Conservation (phyloP, 2,797 vertebrate species). For the Ctenopoma kingsleyae region DNA sequence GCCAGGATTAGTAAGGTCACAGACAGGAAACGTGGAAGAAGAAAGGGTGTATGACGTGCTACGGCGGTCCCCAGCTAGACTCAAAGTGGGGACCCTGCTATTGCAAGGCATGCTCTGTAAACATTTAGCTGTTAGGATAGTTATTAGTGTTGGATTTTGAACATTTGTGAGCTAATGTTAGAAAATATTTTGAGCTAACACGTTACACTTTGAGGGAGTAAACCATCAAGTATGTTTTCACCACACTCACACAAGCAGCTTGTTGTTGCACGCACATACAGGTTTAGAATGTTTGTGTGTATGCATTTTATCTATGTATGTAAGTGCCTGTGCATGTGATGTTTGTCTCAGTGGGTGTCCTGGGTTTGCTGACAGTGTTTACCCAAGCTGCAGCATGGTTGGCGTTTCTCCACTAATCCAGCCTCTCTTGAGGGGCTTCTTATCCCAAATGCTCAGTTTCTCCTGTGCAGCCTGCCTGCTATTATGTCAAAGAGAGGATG, state of each 20-base stretch:
- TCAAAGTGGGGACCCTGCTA: no score
- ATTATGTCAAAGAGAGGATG: constrained; percentile 64
- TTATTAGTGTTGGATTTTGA: neutral
- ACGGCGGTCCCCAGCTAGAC: no score
- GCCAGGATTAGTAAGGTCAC: no score
- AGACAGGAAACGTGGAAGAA: no score
- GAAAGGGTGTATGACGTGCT: no score
- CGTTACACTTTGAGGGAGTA: constrained; percentile 23
- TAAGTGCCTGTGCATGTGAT: constrained; percentile 22
- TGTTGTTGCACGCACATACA: neutral
- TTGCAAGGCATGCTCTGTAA: neutral
- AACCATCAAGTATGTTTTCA: constrained; percentile 25
- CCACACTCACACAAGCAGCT: no score
- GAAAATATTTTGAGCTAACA: constrained; percentile 26
- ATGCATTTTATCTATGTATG: constrained; percentile 1
- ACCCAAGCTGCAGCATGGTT: constrained; percentile 72
- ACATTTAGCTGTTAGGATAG: no score
- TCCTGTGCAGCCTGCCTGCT: constrained; percentile 54
- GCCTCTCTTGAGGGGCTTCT: constrained; percentile 74
- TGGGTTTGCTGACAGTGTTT: constrained; percentile 75
- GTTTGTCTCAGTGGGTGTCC: constrained; percentile 72
- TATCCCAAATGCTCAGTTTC: constrained; percentile 67
- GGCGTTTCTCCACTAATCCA: constrained; percentile 80
- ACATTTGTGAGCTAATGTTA: constrained; percentile 14
- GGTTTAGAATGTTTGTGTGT: constrained; percentile 17